These are phyloP conservation scores for Manacus vitellinus DNA, from an alignment of 2,113 vertebrate genomes.

Conservation along the genomic window DNA sequence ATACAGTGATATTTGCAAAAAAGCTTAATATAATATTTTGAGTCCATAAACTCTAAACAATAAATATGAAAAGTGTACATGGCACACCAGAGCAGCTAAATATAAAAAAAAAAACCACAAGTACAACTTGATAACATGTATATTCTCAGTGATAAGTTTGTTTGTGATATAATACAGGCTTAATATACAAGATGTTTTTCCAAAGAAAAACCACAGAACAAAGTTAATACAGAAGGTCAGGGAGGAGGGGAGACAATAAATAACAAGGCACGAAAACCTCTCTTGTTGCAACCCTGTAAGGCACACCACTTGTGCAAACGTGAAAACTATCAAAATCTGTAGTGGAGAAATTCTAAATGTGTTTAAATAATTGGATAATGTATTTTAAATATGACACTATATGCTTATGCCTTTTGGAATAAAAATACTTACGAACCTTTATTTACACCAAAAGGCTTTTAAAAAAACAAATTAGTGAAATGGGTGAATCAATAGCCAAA, in stretches of 20 bases:
- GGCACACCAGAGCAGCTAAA: conserved; percentile 29
- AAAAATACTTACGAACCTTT: neutral
- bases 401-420: neutral
- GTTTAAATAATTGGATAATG: neutral
- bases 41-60: conserved; percentile 64
- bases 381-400: conserved; percentile 18
- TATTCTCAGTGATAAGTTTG: neutral
- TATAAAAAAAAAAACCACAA: conserved; percentile 16
- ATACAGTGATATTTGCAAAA: neutral
- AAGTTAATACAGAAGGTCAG: neutral
- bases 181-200: neutral
- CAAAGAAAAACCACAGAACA: conserved; percentile 29
- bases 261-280: conserved; percentile 65
- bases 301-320: conserved; percentile 39
- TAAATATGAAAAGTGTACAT: conserved; percentile 59
- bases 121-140: conserved; percentile 20
- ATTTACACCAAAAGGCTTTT: conserved; percentile 20
- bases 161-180: conserved; percentile 31
- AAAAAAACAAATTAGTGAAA: neutral
- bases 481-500: neutral
- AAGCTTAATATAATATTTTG: conserved; percentile 36
- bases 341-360: neutral
- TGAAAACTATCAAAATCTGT: neutral
- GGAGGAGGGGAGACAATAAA: conserved; percentile 16
- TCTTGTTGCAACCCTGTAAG: conserved; percentile 39